A percentile compares a stretch with the other conserved stretches of the same genome.
Evolutionary conservation across 2,888 invertebrate genomes (phyloP).

Genomic region (Tinea trinotella): DNA sequence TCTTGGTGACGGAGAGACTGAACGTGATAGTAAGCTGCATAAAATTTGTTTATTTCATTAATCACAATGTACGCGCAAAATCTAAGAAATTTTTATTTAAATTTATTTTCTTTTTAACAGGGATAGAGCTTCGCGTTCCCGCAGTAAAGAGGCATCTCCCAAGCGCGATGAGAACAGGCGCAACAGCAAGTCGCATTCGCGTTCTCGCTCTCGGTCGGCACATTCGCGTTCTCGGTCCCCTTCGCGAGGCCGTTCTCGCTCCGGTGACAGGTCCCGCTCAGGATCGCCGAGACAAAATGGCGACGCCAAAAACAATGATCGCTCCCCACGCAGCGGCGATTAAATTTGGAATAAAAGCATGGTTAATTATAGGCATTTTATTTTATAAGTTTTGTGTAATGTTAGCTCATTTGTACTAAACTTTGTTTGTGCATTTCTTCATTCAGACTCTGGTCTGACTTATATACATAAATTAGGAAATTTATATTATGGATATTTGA

Average conservation of each 20-base stretch:
- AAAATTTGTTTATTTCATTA: no score
- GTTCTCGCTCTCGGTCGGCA: constrained; percentile 35
- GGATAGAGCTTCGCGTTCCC: constrained; percentile 76
- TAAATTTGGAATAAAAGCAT: constrained; percentile 28
- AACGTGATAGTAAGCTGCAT: no score
- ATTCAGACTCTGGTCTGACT: no score
- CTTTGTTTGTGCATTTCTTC: no score
- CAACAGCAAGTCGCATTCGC: constrained; percentile 51
- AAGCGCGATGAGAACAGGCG: constrained; percentile 56
- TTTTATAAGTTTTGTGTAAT: not conserved
- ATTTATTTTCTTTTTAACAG: no score
- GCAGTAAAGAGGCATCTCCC: constrained; percentile 74
- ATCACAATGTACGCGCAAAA: no score
- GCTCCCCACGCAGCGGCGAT: constrained; percentile 61
- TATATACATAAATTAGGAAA: no score
- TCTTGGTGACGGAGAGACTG: no score
- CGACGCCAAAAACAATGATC: constrained; percentile 45
- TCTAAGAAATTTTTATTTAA: no score
- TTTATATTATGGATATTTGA: no score
- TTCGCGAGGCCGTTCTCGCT: constrained; percentile 42
- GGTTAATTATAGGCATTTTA: not conserved
- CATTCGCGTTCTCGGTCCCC: constrained; percentile 36
- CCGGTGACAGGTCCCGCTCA: constrained; percentile 42
- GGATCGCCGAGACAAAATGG: constrained; percentile 57
- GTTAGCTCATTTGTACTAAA: no score